Evolutionary conservation across 1,140 invertebrate genomes (phyloP).

Genomic region (Dendrolimus kikuchii): DNA sequence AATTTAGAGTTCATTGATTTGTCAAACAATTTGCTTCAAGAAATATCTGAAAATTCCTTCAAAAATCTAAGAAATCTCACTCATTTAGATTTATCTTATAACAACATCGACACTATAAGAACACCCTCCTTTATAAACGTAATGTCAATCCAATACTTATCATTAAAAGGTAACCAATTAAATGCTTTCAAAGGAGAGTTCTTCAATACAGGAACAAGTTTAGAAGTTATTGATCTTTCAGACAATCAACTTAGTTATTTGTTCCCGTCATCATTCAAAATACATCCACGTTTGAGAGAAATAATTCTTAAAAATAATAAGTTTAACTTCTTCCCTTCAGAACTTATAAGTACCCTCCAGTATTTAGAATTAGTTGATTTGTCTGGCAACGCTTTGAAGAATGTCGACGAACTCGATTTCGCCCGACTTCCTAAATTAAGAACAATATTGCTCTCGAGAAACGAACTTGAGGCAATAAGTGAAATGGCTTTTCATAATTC

Average conservation of each 20-base stretch:
- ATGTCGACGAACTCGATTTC: constrained; percentile 88
- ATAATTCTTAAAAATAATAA: constrained; percentile 82
- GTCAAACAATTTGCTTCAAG: constrained; percentile 78
- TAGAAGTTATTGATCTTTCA: constrained; percentile 82
- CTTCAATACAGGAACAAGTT: constrained; percentile 80
- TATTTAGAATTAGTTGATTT: constrained; percentile 83
- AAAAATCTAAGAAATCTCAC: constrained; percentile 81
- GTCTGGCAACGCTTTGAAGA: constrained; percentile 83
- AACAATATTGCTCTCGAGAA: constrained; percentile 79
- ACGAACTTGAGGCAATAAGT: constrained; percentile 84
- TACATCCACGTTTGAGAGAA: constrained; percentile 81
- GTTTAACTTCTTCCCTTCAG: constrained; percentile 87
- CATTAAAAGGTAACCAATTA: constrained; percentile 80
- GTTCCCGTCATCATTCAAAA: constrained; percentile 86
- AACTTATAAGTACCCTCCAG: constrained; percentile 82
- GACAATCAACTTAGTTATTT: constrained; percentile 85
- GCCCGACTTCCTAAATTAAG: constrained; percentile 82
- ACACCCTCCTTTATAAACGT: constrained; percentile 78
- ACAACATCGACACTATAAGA: constrained; percentile 84
- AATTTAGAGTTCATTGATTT: constrained; percentile 79
- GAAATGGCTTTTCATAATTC: constrained; percentile 94
- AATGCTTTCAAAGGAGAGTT: constrained; percentile 86
- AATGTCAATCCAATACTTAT: constrained; percentile 79
- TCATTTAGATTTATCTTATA: constrained; percentile 81
- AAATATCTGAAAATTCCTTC: constrained; percentile 81